Evolutionary conservation across 2,797 vertebrate species (phyloP).

Genomic region (Pseudocheirus occidentalis): DNA sequence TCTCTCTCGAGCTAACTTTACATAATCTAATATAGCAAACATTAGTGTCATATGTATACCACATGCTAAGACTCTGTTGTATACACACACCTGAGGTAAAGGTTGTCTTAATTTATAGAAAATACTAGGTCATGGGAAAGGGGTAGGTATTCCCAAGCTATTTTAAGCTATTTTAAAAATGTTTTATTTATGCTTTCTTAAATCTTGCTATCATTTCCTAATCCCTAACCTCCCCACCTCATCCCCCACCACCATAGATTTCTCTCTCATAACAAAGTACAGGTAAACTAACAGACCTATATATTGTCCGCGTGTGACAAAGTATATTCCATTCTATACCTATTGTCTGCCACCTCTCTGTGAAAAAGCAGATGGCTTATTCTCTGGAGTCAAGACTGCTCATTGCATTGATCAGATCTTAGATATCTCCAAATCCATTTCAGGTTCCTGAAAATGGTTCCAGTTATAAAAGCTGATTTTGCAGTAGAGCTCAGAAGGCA

Average conservation of each 20-base stretch:
- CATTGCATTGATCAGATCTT: background rate
- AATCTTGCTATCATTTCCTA: background rate
- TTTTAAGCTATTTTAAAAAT: background rate
- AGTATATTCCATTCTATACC: background rate
- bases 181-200: background rate
- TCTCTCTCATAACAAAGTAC: background rate
- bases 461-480: background rate
- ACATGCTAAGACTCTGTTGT: conserved; percentile 37
- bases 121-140: background rate
- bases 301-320: background rate
- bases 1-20: conserved; percentile 44
- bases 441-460: background rate
- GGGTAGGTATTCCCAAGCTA: background rate
- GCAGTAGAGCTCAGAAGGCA: background rate
- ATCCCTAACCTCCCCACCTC: background rate
- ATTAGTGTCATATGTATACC: conserved; percentile 11
- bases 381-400: background rate
- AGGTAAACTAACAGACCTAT: background rate
- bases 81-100: conserved; percentile 33
- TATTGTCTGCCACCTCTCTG: background rate
- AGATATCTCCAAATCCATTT: background rate
- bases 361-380: background rate
- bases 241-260: background rate
- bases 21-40: conserved; percentile 49
- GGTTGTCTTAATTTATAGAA: background rate